These are phyloP conservation scores for Ciconia stormi DNA, from an alignment of 2,113 vertebrate species.

Conservation along the genomic window DNA sequence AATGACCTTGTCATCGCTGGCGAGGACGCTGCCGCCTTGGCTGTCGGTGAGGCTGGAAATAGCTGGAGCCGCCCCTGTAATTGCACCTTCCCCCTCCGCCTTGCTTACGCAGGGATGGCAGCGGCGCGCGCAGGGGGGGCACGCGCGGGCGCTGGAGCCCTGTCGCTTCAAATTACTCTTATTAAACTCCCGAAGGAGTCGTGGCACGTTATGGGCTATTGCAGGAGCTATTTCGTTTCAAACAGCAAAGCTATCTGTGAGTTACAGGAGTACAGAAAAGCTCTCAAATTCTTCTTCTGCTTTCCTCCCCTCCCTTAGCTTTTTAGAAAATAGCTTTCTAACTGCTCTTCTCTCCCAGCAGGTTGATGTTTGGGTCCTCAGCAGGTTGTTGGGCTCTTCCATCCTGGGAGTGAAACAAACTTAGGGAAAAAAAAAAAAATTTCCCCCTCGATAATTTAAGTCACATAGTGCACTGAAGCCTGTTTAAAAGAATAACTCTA, in stretches of 20 bases:
- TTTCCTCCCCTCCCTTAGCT: neutral
- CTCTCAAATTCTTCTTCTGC: neutral
- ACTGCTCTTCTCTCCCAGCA: neutral
- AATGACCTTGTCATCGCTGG: neutral
- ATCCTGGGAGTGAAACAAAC: neutral
- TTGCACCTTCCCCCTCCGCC: neutral
- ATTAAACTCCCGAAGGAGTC: neutral
- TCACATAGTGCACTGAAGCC: neutral
- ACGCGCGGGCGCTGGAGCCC: neutral
- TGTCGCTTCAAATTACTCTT: conserved; percentile 40
- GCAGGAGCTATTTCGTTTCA: neutral
- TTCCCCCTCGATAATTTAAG: neutral
- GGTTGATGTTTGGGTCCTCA: neutral
- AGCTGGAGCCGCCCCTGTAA: neutral
- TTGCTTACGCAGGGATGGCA: neutral
- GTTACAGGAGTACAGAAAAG: neutral
- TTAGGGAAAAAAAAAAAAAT: neutral
- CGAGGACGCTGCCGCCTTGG: neutral
- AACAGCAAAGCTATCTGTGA: neutral
- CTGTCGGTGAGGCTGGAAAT: neutral
- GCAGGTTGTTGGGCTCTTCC: neutral
- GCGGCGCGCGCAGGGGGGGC: neutral
- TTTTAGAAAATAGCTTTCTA: neutral
- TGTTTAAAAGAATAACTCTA: conserved; percentile 61
- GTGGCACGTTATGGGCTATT: neutral